Conservation (phyloP, 2,888 invertebrate species). For the Volucella zonaria region DNA sequence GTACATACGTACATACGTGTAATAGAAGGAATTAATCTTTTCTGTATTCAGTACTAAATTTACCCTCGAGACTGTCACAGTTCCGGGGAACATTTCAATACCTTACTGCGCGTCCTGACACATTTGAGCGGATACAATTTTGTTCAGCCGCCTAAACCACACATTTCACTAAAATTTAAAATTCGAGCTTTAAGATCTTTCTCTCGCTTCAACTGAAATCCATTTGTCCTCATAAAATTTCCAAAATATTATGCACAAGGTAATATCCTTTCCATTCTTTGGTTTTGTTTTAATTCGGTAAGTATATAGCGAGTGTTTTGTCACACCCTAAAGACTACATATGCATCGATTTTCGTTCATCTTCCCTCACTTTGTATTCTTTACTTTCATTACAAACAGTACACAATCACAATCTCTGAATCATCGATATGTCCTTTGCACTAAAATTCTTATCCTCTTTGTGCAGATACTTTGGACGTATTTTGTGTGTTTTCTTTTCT, state of each 20-base stretch:
- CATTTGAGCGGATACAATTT: too few species aligned
- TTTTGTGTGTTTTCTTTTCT: neutral
- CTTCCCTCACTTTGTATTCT: neutral
- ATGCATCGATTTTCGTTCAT: neutral
- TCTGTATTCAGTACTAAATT: too few species aligned
- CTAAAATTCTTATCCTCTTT: slow-evolving; percentile 7
- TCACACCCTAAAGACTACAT: neutral
- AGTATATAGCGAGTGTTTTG: neutral
- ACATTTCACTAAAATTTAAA: too few species aligned
- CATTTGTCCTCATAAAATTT: neutral
- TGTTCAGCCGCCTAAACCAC: too few species aligned
- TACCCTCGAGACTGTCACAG: too few species aligned
- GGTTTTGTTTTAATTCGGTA: neutral
- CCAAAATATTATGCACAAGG: neutral
- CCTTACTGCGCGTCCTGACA: too few species aligned
- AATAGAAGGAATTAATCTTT: too few species aligned
- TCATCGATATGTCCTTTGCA: slow-evolving; percentile 9
- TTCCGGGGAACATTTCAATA: too few species aligned
- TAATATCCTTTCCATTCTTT: neutral
- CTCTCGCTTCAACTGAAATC: too few species aligned
- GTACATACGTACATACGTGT: too few species aligned
- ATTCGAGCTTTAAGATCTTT: too few species aligned
- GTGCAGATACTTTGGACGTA: neutral
- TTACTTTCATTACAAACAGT: neutral
- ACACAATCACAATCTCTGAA: slow-evolving; percentile 17